Conservation (phyloP, 2,797 vertebrate species). For the Eulemur albifrons region DNA sequence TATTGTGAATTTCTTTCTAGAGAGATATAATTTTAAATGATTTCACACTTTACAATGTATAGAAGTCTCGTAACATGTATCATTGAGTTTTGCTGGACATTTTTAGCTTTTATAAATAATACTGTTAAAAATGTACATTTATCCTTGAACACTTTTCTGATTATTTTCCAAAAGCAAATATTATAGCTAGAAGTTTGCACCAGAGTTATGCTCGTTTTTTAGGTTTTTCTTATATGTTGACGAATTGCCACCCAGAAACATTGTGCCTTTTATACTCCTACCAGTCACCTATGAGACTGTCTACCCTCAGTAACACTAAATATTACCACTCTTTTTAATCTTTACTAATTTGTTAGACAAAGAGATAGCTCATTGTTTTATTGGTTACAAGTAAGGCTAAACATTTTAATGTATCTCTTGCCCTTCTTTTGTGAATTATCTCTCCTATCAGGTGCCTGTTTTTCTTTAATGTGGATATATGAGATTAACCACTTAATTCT, state of each 20-base stretch:
- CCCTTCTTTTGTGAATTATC: neutral
- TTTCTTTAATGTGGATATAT: neutral
- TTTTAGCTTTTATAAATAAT: constrained; percentile 15
- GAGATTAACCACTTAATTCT: constrained; percentile 4
- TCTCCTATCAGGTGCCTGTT: neutral
- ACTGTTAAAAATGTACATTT: neutral
- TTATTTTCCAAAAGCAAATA: constrained; percentile 31
- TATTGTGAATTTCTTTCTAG: constrained; percentile 16
- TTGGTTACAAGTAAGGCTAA: neutral
- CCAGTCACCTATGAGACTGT: neutral
- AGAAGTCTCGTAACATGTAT: neutral
- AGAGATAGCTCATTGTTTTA: neutral
- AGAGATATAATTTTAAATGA: constrained; percentile 12
- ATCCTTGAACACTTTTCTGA: neutral
- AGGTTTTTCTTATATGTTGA: neutral
- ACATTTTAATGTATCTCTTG: constrained; percentile 20
- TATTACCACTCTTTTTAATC: neutral
- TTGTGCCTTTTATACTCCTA: neutral
- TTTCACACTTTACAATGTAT: neutral
- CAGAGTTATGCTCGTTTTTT: neutral
- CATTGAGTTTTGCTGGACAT: neutral
- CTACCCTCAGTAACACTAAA: neutral
- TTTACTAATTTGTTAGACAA: neutral
- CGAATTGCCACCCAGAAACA: neutral
- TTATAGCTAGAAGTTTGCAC: neutral